A percentile compares a stretch with the other conserved stretches of the same genome.
These are phyloP conservation scores for Onychostruthus taczanowskii DNA, from an alignment of 2,113 vertebrate genomes.

Conservation along the genomic window DNA sequence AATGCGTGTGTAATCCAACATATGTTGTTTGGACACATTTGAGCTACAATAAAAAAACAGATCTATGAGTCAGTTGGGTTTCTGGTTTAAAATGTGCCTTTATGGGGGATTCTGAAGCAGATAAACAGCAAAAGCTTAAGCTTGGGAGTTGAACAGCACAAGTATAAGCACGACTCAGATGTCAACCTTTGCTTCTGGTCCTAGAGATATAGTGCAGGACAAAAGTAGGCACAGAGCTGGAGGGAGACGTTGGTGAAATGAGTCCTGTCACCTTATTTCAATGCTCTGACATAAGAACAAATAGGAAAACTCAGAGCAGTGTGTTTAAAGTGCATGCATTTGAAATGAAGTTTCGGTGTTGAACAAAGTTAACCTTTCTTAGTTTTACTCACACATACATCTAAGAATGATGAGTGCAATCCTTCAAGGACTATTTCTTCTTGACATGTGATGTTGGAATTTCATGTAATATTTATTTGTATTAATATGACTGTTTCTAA, in stretches of 20 bases:
- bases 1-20: neutral
- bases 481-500: neutral
- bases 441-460: neutral
- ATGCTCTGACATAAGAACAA: neutral
- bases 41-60: neutral
- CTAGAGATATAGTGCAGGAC: neutral
- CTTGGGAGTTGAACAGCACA: neutral
- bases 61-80: neutral
- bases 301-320: neutral
- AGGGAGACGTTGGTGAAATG: neutral
- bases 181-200: neutral
- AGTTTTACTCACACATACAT: neutral
- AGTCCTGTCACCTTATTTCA: neutral
- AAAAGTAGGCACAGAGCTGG: neutral
- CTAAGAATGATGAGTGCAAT: neutral
- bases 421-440: neutral
- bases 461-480: neutral
- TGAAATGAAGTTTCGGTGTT: neutral
- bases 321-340: neutral
- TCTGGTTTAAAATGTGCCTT: neutral
- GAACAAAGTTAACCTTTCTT: accelerated
- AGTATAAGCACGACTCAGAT: neutral
- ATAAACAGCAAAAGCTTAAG: neutral
- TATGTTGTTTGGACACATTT: neutral
- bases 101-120: neutral